Percentiles rank a stretch among this genome's conserved stretches.
Evolutionary conservation across 2,113 vertebrate genomes (phyloP).

Genomic region (Myotis yumanensis): DNA sequence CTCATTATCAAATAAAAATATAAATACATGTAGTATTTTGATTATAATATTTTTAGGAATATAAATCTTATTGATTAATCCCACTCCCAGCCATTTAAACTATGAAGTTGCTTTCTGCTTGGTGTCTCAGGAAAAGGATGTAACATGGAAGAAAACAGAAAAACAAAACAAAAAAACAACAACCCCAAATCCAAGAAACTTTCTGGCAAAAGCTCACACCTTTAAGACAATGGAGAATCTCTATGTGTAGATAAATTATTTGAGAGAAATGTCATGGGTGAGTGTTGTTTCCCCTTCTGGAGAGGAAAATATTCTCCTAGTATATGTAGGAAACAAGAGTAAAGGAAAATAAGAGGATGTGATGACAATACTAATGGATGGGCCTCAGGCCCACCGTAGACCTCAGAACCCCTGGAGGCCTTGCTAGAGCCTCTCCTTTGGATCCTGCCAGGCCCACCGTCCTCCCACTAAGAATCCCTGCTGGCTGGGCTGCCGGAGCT

Average conservation of each 20-base stretch:
- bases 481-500: neutral
- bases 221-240: neutral
- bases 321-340: neutral
- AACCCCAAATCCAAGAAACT: neutral
- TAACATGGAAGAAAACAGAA: neutral
- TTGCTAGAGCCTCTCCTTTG: neutral
- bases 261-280: neutral
- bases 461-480: neutral
- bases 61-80: neutral
- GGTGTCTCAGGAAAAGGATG: neutral
- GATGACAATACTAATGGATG: neutral
- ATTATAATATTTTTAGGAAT: slow-evolving; percentile 23
- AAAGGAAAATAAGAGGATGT: neutral
- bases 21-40: neutral
- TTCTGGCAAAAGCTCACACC: neutral
- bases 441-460: neutral
- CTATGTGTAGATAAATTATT: neutral
- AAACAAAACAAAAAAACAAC: neutral
- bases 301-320: neutral
- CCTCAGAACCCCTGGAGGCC: neutral
- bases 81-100: neutral
- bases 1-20: slow-evolving; percentile 30
- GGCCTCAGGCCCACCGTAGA: too few species aligned
- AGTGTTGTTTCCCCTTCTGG: neutral
- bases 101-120: neutral